These are phyloP conservation scores for Neodiprion fabricii DNA, from an alignment of 1,140 invertebrate genomes.

Conservation along the genomic window DNA sequence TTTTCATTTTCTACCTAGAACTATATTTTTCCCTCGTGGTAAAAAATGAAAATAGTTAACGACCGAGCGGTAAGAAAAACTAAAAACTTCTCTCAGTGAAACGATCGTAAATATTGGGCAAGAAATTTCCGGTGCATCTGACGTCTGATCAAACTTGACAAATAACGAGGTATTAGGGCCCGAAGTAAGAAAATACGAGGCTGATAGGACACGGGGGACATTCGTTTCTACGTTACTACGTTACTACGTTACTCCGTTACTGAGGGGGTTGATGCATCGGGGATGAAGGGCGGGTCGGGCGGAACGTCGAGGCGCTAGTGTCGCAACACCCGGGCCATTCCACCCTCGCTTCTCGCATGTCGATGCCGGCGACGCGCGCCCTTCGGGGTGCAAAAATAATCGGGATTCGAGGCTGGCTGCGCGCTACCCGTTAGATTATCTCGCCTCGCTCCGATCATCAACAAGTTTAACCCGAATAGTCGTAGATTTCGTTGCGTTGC, in stretches of 20 bases:
- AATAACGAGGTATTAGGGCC: no score
- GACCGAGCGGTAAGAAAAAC: no score
- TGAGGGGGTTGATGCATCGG: background rate
- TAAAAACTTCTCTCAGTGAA: no score
- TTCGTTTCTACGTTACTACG: background rate
- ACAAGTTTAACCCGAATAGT: background rate
- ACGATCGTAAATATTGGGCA: no score
- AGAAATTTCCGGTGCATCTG: no score
- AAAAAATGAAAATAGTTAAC: no score
- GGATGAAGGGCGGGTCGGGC: conserved; percentile 1
- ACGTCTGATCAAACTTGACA: no score
- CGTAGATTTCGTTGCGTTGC: background rate
- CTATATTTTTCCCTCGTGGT: no score
- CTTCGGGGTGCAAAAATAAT: conserved; percentile 44
- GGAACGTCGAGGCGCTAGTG: conserved; percentile 46
- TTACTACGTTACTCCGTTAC: conserved; percentile 1
- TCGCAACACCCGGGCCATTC: conserved; percentile 59
- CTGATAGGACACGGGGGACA: conserved; percentile 2
- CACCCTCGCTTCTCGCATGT: conserved; percentile 53
- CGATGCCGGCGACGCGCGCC: conserved; percentile 51
- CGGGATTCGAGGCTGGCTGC: conserved; percentile 31
- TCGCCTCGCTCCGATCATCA: background rate
- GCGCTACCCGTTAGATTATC: conserved; percentile 11
- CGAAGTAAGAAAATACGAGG: background rate
- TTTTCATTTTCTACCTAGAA: no score